Conservation (phyloP, 1,140 invertebrate species). For the Drosophila quadrilineata region DNA sequence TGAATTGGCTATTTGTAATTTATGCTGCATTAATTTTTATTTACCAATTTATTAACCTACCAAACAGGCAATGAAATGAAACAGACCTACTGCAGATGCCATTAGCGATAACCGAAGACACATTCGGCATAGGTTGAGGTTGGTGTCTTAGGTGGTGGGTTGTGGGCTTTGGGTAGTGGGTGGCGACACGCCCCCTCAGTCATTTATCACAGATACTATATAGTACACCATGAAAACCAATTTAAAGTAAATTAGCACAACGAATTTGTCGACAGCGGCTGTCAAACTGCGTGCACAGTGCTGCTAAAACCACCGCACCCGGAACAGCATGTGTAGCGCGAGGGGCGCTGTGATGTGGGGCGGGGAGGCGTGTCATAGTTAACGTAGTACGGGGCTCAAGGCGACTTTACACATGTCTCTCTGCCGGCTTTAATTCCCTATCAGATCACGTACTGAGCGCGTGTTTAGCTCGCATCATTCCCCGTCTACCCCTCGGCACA, state of each 20-base stretch:
- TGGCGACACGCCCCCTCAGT: conserved; percentile 21
- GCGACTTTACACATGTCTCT: conserved; percentile 68
- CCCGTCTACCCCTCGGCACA: neutral
- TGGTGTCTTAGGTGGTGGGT: neutral
- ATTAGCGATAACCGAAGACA: conserved; percentile 56
- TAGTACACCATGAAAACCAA: conserved; percentile 56
- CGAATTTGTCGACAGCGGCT: conserved; percentile 20
- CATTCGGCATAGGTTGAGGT: conserved; percentile 1
- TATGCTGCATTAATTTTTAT: conserved; percentile 55
- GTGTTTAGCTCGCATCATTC: conserved; percentile 39
- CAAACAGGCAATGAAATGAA: neutral
- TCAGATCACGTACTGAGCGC: conserved; percentile 67
- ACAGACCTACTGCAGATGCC: conserved; percentile 31
- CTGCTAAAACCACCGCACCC: conserved; percentile 28
- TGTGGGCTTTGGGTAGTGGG: neutral
- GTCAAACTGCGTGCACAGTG: conserved; percentile 41
- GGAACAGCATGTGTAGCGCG: neutral
- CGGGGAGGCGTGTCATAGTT: too few species aligned
- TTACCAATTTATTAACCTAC: conserved; percentile 61
- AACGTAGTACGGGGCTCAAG: too few species aligned
- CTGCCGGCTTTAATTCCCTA: conserved; percentile 64
- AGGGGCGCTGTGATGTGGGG: too few species aligned
- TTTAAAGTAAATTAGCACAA: conserved; percentile 75
- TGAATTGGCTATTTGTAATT: conserved; percentile 59
- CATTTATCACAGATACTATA: conserved; percentile 65